These are phyloP conservation scores for Sycophila texana DNA, from an alignment of 2,888 invertebrate species.

Conservation along the genomic window DNA sequence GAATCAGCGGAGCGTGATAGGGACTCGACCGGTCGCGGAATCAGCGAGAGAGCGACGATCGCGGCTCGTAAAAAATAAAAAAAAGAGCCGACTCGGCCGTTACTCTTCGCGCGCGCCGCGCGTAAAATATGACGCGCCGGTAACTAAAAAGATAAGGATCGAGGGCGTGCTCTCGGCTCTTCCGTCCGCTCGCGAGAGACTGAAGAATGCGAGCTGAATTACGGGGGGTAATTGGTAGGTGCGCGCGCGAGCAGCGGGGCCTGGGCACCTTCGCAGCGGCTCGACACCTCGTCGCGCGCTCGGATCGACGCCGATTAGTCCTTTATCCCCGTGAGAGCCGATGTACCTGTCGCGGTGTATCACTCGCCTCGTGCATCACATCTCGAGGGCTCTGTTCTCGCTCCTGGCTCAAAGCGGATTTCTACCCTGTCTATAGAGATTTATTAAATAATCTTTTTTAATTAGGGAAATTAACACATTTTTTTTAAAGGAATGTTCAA, in stretches of 20 bases:
- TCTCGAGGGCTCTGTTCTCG: not conserved
- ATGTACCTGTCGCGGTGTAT: no score
- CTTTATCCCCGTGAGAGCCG: not conserved
- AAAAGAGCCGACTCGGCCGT: slow-evolving; percentile 5
- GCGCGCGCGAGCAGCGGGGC: slow-evolving; percentile 47
- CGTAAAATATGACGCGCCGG: slow-evolving; percentile 45
- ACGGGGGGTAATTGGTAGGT: slow-evolving; percentile 63
- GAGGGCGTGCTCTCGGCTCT: slow-evolving; percentile 18
- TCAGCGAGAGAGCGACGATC: not conserved
- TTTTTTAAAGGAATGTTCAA: no score
- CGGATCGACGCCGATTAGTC: slow-evolving; percentile 15
- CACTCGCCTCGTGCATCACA: not conserved
- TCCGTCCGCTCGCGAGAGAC: not conserved
- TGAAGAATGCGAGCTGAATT: slow-evolving; percentile 51
- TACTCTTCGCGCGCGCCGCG: slow-evolving; percentile 35
- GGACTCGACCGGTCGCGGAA: slow-evolving; percentile 32
- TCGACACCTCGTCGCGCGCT: slow-evolving; percentile 60
- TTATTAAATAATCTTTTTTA: no score
- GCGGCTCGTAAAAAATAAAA: slow-evolving; percentile 14
- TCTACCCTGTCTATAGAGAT: no score
- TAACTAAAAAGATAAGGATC: slow-evolving; percentile 47
- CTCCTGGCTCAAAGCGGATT: no score
- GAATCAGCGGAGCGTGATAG: slow-evolving; percentile 23
- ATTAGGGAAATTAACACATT: no score
- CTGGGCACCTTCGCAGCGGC: slow-evolving; percentile 47